These are phyloP conservation scores for Zosterops pallidus DNA, from an alignment of 2,113 vertebrate species.

Conservation along the genomic window DNA sequence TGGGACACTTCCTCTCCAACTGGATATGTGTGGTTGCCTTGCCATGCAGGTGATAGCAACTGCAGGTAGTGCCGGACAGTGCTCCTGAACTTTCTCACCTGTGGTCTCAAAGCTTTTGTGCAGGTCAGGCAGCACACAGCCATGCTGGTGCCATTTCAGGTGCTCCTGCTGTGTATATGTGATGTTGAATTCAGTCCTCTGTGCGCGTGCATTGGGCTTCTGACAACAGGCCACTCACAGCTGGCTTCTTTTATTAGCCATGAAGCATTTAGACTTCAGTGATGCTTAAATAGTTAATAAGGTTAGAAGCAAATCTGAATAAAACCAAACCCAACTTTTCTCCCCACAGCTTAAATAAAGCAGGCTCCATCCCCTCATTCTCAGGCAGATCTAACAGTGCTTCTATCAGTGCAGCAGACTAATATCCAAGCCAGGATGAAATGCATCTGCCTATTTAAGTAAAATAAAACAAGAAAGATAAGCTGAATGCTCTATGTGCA, in stretches of 20 bases:
- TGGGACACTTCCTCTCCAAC: not conserved
- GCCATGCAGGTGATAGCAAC: not conserved
- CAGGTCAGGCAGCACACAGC: not conserved
- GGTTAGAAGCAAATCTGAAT: not conserved
- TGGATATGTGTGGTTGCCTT: not conserved
- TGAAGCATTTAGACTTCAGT: not conserved
- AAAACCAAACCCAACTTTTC: not conserved
- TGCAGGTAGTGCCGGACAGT: not conserved
- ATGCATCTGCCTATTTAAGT: not conserved
- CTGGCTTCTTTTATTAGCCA: not conserved
- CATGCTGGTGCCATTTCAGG: not conserved
- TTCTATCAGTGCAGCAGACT: not conserved
- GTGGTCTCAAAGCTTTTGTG: not conserved
- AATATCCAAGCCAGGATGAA: not conserved
- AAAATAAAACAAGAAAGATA: not conserved
- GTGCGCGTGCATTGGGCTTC: accelerated
- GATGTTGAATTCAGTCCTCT: not conserved
- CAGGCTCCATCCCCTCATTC: not conserved
- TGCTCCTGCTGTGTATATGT: not conserved
- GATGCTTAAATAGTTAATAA: not conserved
- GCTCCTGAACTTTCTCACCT: not conserved
- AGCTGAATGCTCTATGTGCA: not conserved
- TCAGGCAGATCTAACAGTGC: not conserved
- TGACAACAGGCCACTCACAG: not conserved
- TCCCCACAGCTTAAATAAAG: not conserved